Evolutionary conservation across 1,140 invertebrate genomes (phyloP), one percentile per base, ranked within the genome.

Genomic region (Lysiphlebus fabarum): DNA sequence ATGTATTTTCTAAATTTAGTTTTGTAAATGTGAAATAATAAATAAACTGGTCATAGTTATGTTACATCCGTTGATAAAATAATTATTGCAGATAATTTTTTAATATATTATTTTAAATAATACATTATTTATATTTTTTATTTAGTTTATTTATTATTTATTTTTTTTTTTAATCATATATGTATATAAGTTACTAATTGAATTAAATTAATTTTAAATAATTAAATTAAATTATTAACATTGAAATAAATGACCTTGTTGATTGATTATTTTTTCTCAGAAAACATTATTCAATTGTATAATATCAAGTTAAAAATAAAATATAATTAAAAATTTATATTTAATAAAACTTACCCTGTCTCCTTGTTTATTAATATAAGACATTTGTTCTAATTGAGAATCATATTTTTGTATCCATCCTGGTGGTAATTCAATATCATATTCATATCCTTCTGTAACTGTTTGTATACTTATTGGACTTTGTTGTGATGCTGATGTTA

Each of bases 351-450:
- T 53, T 37, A 75, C 73, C 66, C 71, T 73, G 50, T 72, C 68
- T 40, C 73, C 73, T 12, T 53, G 60, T 0, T 67, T 65, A 43
- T 72, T 75, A 17, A 75, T 37, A 51, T 69, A 75, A 50, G 70
- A 75, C 44, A 73, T 54, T 40, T 73, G 66, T 43, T 70, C 70
- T 0, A 67, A 69, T 43, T 66, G 64, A 5, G 58, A 49, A 63
- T 75, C 73, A 60, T 68, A 73, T 7, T 64, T 62, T 38, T 71
- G 70, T 7, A 58, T 73, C 73, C 73, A 75, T 7, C 73, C 73
- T 1, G 64, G 53, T 1, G 73, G 71, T n/a, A 75, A 54, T 47
- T 71, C 58, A 9, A 72, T 67, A 12, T 67, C 59, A 59, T 69
- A 71, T 41, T 73, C 69, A n/a, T 64, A 50, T 4, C 58, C 61